Base-by-base conservation (phyloP, 2,797 vertebrate genomes). In the Coreius guichenoti region DNA sequence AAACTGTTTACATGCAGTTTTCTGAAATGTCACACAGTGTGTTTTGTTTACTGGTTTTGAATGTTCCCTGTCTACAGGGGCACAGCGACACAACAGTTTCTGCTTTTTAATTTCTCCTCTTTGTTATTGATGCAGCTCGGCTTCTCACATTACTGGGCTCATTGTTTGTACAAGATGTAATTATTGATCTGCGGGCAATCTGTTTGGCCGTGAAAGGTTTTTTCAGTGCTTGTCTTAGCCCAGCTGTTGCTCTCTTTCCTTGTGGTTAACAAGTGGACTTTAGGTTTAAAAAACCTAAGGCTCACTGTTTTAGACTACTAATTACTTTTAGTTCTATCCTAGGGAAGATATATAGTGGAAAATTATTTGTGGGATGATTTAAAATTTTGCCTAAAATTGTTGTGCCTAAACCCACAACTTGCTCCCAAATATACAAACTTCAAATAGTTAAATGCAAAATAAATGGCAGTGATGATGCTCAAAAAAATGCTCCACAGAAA, bases 101-200 rank as follows among this genome's bases (percentile, higher is more conserved):
- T 7, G 31, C 54, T 33, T 73, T 80, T 80, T 54, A 75, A 68
- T 84, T 80, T 68, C 23, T 87, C 39, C 51, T 84, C 51, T 75
- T 67, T 77, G 70, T 87, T 74, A 78, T 76, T 84, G 63, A 84
- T 83, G 68, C 33, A 23, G 39, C 61, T 83, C 33, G 19, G 73
- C 45, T 51, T 81, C 83, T 84, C 78, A 17, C 29, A 81, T 80
- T 85, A 61, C 70, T 70, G 45, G 31, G 45, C 82, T 84, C 72
- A 77, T 76, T 87, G 82, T 81, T 80, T 80, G 78, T 84, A 61
- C 72, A 81, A 84, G 72, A 87, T 76, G 82, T 84, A 84, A 84
- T 87, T 81, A 84, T 87, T 77, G 86, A 87, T 87, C 82, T 70
- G 65, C 21, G 8, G 65, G 61, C 74, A 70, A 61, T 81, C 73